phyloP scores from a whole-genome alignment of 2,888 invertebrate genomes.

The Mythimna loreyi region DNA sequence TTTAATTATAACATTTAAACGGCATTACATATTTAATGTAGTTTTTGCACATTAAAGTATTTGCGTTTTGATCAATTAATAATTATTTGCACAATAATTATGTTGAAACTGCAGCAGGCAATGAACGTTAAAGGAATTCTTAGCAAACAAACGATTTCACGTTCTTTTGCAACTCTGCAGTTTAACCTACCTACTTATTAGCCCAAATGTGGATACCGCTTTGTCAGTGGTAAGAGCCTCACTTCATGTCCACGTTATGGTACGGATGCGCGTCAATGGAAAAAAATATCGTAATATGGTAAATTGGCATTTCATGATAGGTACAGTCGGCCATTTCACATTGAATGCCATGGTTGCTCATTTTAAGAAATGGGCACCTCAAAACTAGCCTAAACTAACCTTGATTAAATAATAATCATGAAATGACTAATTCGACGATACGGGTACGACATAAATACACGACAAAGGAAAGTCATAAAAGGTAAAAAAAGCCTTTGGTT shows the following conservation, averaged over 20 bases:
- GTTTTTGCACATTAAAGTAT: conserved; percentile 1
- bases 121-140: conserved; percentile 53
- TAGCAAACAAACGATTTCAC: conserved; percentile 51
- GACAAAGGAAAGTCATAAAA: too few species aligned
- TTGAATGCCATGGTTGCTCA: too few species aligned
- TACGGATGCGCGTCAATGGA: not conserved
- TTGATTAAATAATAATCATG: too few species aligned
- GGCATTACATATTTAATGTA: conserved; percentile 25
- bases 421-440: too few species aligned
- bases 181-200: conserved; percentile 57
- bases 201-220: conserved; percentile 56
- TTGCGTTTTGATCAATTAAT: conserved; percentile 27
- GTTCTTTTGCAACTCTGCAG: conserved; percentile 62
- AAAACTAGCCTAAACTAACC: too few species aligned
- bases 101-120: conserved; percentile 52
- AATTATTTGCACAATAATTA: conserved; percentile 27
- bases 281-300: too few species aligned
- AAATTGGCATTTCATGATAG: too few species aligned
- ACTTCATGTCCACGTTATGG: too few species aligned
- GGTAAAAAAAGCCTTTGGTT: too few species aligned
- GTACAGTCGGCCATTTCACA: too few species aligned
- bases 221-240: conserved; percentile 4
- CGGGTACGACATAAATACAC: too few species aligned
- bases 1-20: conserved; percentile 69
- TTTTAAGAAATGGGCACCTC: too few species aligned